Evolutionary conservation across 2,797 vertebrate genomes (phyloP), one percentile per base, ranked within the genome.

Genomic region (Parauchenoglanis ngamensis): DNA sequence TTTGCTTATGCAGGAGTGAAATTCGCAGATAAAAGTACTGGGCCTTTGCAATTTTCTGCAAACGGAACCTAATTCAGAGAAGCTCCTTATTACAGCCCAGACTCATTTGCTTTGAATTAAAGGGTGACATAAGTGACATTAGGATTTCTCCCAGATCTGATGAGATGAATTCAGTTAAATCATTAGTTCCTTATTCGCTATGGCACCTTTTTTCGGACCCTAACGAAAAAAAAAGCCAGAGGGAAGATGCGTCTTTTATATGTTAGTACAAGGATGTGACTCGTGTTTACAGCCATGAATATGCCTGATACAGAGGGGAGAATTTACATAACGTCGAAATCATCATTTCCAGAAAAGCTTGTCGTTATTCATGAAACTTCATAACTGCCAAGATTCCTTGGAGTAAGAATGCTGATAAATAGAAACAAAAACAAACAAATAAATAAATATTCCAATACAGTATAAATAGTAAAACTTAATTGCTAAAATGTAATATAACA

Each of bases 41-140:
- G 94, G 93, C 90, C 86, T 87, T 96, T 92, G 97, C 98, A 98
- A 99, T 99, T 99, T 99, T 98, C 97, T 97, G 97, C 97, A 96
- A 98, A 97, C 95, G 97, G 97, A 98, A 99, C 98, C 97, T 99
- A 98, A 99, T 99, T 99, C 97, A 96, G 96, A 88, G 97, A 98
- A 98, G 97, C 97, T 98, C 97, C 98, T 98, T 99, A 98, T 99
- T 98, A 98, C 96, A 95, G 95, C 94, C 94, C 96, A 95, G 96
- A 94, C 96, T 98, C 97, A 98, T 99, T 99, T 98, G 97, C 97
- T 96, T 98, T 97, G 97, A 97, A 98, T 99, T 98, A 97, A 97
- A 97, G 96, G 95, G 96, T 96, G 96, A 97, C 97, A 97, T 98
- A 97, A 97, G 96, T 96, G 97, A 98, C 97, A 97, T 98, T 96